phyloP scores from a whole-genome alignment of 2,888 invertebrate species.

The Orthosia incerta region DNA sequence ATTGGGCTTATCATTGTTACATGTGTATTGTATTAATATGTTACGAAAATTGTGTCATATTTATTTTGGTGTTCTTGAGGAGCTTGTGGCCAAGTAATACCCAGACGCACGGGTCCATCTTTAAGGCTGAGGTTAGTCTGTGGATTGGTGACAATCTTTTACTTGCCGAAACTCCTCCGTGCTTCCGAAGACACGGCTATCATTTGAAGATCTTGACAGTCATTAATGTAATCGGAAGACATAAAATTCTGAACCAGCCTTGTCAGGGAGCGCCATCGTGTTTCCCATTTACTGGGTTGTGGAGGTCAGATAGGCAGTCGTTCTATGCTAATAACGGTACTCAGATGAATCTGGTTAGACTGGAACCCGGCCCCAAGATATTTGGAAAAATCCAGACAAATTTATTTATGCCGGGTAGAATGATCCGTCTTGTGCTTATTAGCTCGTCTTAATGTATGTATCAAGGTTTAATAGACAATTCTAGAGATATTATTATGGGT shows the following conservation, averaged over 20 bases:
- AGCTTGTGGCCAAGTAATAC: not conserved
- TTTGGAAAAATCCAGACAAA: not conserved
- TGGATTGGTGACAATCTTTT: too few species aligned
- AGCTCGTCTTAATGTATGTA: conserved; percentile 21
- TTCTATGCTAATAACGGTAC: too few species aligned
- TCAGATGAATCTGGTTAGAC: too few species aligned
- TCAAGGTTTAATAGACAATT: conserved; percentile 5
- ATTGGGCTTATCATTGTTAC: conserved; percentile 57
- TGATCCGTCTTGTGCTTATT: conserved; percentile 7
- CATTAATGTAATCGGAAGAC: not conserved
- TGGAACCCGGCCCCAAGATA: not conserved
- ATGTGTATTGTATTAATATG: conserved; percentile 7
- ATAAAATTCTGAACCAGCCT: not conserved
- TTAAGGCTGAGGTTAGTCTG: too few species aligned
- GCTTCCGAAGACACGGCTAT: too few species aligned
- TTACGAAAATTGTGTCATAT: conserved; percentile 44
- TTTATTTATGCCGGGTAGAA: conserved; percentile 2
- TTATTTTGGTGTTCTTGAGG: conserved; percentile 7
- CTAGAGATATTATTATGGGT: not conserved
- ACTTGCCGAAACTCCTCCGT: too few species aligned
- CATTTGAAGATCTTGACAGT: not conserved
- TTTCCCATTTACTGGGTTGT: too few species aligned
- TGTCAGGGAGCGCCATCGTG: not conserved
- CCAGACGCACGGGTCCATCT: too few species aligned
- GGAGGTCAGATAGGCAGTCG: too few species aligned